Percentiles rank a stretch among this genome's conserved stretches.
phyloP scores from a whole-genome alignment of 2,113 vertebrate species.

The Tauraco erythrolophus region DNA sequence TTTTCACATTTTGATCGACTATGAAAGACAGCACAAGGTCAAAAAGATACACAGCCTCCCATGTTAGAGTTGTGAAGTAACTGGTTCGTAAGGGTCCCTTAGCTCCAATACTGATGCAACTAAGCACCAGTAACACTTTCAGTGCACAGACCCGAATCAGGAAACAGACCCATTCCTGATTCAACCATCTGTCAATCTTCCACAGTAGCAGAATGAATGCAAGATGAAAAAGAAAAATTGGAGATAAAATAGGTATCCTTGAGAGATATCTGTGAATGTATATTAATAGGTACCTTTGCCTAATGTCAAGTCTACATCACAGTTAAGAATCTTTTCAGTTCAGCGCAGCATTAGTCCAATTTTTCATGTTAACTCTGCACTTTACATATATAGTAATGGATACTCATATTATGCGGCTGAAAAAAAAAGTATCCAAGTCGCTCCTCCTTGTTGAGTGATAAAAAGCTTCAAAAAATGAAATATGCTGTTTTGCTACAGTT shows the following conservation, averaged over 20 bases:
- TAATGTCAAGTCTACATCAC: neutral
- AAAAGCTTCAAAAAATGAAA: neutral
- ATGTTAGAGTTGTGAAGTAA: neutral
- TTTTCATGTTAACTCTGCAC: neutral
- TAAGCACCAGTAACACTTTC: neutral
- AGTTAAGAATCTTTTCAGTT: neutral
- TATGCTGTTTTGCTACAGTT: neutral
- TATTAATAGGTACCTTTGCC: neutral
- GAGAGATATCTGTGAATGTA: neutral
- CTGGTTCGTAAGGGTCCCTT: neutral
- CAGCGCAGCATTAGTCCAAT: neutral
- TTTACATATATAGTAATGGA: neutral
- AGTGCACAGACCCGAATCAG: neutral
- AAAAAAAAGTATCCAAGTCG: neutral
- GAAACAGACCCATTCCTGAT: neutral
- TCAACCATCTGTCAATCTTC: neutral
- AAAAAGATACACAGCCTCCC: neutral
- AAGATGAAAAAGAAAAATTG: neutral
- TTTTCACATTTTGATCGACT: neutral
- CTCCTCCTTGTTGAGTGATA: neutral
- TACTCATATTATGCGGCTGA: neutral
- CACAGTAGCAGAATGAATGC: neutral
- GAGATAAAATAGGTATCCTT: neutral
- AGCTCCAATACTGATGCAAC: neutral
- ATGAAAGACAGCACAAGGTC: neutral